Base-by-base conservation (phyloP, 1,140 invertebrate genomes). In the Lithobius niger region DNA sequence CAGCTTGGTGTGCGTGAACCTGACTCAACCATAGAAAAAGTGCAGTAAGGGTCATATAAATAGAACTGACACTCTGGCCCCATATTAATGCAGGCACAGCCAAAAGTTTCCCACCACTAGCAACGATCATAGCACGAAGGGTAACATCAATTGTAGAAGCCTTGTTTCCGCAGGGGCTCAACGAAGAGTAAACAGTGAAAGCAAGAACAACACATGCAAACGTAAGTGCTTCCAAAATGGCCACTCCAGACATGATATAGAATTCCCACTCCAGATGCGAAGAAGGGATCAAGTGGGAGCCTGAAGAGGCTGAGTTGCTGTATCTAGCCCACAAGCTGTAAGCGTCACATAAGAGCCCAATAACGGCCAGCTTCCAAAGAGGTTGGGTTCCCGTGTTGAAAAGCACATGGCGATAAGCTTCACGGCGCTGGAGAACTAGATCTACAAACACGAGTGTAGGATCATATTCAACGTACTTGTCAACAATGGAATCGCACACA, bases 381-480 rank as follows among this genome's bases (percentile, higher is more conserved):
- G 52, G 53, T 64, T 69, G 61, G 6, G 62, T 59, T 28, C 60
- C 51, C 36, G 63, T 61, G 65, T 93, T 92, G 53, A 81, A 82
- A 2, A 92, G 72, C 31, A 91, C 72, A 72, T 92, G 88, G 42
- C 87, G 74, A 64, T 88, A 89, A 1, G 88, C 87, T 57, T 80
- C 75, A 52, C 77, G 79, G 44, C 86, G 84, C 47, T 91, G 73
- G 6, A 93, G 65, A 10, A 92, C 74, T 3, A 88, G 69, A 71
- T 91, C 87, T 58, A 92, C 81, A 56, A 88, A 77, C 0, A 91
- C 81, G 59, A 90, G 82, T 3, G 88, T 80, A 22, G 80, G 76
- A 65, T 92, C 89, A 70, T 86, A 89, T 69, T 93, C 88, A 54
- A 91, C 81, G 61, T 92, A 93, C 66, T 90, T 90, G 64, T 92